Conservation (phyloP, 2,113 vertebrate genomes). For the Thamnaconus septentrionalis region DNA sequence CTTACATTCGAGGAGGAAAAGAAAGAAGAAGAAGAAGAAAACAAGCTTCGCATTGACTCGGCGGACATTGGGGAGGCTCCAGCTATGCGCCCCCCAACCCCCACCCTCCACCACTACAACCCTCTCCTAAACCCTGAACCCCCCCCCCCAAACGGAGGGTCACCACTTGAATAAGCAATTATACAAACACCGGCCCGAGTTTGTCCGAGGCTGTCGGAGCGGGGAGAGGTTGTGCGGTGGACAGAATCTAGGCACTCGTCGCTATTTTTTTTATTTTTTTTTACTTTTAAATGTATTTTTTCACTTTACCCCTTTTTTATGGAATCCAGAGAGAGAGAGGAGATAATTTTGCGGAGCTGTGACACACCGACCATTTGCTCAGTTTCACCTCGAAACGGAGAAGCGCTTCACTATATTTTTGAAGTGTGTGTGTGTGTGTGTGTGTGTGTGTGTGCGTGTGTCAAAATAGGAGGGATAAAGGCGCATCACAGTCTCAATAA, state of each 20-base stretch:
- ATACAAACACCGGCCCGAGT: slow-evolving; percentile 89
- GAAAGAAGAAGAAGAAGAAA: slow-evolving; percentile 32
- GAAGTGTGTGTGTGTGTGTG: too few relatives aligned
- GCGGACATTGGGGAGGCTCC: slow-evolving; percentile 81
- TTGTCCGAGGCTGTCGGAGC: slow-evolving; percentile 86
- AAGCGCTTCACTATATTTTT: too few relatives aligned
- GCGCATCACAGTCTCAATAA: slow-evolving; percentile 4
- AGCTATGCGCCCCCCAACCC: slow-evolving; percentile 71
- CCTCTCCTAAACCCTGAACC: slow-evolving; percentile 53
- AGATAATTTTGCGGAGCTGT: too few relatives aligned
- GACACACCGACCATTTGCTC: too few relatives aligned
- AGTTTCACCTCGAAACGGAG: too few relatives aligned
- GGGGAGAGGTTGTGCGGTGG: slow-evolving; percentile 16
- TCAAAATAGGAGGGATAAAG: background rate
- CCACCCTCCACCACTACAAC: slow-evolving; percentile 2
- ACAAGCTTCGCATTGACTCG: slow-evolving; percentile 98
- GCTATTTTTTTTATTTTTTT: too few relatives aligned
- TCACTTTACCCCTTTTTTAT: too few relatives aligned
- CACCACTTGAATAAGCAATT: slow-evolving; percentile 94
- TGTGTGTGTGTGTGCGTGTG: background rate
- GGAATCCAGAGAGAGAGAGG: too few relatives aligned
- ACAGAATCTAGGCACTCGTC: background rate
- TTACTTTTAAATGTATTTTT: too few relatives aligned
- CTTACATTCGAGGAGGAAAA: slow-evolving; percentile 14
- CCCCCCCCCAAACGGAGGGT: slow-evolving; percentile 78